Evolutionary conservation across 2,888 invertebrate species (phyloP), one percentile per base, ranked within the genome.

Genomic region (Orthonevra nobilis): DNA sequence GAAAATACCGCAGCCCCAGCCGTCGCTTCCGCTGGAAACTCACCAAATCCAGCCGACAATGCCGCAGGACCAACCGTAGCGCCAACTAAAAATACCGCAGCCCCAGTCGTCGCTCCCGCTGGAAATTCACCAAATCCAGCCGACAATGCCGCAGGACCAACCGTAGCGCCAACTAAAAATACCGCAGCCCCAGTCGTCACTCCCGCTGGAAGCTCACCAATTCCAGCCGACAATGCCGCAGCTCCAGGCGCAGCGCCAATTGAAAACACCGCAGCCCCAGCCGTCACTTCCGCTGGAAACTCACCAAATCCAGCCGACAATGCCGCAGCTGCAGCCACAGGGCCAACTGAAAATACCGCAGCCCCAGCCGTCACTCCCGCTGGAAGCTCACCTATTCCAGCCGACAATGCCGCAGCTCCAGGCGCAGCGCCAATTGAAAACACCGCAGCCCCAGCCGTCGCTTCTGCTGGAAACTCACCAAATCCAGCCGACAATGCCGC

Each of bases 1-100:
- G 82, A 83, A 63, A 83, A 77, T 19, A 84, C 85, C 0, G 85
- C 83, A 3, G 50, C 83, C 32, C 14, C 58, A 0, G 73, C 74
- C 0, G 68, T 48, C 10, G 56, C 17, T 0, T 19, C 52, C 14
- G 17, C 6, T 5, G 46, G 32, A 38, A 4, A 14, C 0, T n/a
- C n/a, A n/a, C n/a, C n/a, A n/a, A n/a, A n/a, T n/a, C n/a, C n/a
- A n/a, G n/a, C n/a, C n/a, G n/a, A n/a, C n/a, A 32, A 19, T 0
- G 61, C 23, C 5, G 34, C 50, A 20, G 52, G 42, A 42, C 3
- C 20, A 0, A 30, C 32, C 7, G 42, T 6, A 2, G 42, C 30
- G 1, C 44, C 72, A 36, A n/a, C 10, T 6, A 64, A 54, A 23
- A n/a, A 15, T 3, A 40, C 44, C 0, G 7, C 9, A 1, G 46